Evolutionary conservation across 1,140 invertebrate species (phyloP).

Genomic region (Pseudomyrmex sp.): DNA sequence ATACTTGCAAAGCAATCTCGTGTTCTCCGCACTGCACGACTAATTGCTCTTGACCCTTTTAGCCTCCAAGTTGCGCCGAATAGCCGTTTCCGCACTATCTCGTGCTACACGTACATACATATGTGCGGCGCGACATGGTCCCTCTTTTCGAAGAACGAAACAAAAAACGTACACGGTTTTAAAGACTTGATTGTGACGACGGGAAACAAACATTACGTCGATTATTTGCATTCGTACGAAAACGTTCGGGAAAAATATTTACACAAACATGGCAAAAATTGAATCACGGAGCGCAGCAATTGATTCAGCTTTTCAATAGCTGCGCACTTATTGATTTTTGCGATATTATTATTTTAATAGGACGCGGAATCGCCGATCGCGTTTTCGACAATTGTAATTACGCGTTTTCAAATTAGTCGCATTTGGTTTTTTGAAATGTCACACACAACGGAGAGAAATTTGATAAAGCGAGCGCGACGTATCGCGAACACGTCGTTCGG

Average conservation of each 20-base stretch:
- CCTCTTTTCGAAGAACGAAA: slow-evolving; percentile 28
- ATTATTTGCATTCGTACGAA: background rate
- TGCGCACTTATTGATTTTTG: slow-evolving; percentile 32
- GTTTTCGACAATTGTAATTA: slow-evolving; percentile 9
- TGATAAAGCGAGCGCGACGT: background rate
- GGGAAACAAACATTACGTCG: background rate
- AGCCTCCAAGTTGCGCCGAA: slow-evolving; percentile 42
- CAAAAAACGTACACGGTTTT: background rate
- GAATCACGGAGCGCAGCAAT: too few species aligned
- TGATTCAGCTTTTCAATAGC: too few species aligned
- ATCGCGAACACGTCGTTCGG: background rate
- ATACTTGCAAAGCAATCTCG: slow-evolving; percentile 42
- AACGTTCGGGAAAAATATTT: too few species aligned
- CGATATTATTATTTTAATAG: background rate
- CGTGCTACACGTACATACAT: background rate
- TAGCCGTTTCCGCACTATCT: slow-evolving; percentile 17
- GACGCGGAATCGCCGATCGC: background rate
- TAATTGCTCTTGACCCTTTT: slow-evolving; percentile 65
- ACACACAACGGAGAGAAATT: background rate
- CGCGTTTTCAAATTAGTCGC: slow-evolving; percentile 4
- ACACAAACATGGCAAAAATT: too few species aligned
- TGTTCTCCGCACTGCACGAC: slow-evolving; percentile 4
- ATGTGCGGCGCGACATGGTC: background rate
- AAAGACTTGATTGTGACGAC: background rate
- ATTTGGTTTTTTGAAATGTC: slow-evolving; percentile 21